Evolutionary conservation across 2,113 vertebrate genomes (phyloP).

Genomic region (Arothron firmamentum): DNA sequence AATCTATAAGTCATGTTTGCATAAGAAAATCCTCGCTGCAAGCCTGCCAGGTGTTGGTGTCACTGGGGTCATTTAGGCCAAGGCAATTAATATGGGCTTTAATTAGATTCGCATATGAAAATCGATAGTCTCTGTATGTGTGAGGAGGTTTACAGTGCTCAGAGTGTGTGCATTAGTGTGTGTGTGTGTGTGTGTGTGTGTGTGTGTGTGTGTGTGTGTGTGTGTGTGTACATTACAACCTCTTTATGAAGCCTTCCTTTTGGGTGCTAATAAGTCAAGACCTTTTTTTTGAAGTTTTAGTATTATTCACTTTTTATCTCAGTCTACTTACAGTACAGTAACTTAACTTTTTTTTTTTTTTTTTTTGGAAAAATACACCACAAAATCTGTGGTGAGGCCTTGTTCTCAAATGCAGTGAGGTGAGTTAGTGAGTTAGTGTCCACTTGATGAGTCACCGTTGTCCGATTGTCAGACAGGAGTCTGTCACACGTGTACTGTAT

Average conservation of each 20-base stretch:
- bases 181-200: slow-evolving; percentile 2
- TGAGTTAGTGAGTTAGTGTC: too few species aligned
- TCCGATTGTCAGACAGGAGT: too few species aligned
- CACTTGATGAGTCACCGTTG: too few species aligned
- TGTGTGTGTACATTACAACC: not conserved
- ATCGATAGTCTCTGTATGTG: slow-evolving; percentile 37
- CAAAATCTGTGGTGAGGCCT: too few species aligned
- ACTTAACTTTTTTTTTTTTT: too few species aligned
- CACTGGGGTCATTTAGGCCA: slow-evolving; percentile 55
- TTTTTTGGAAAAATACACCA: too few species aligned
- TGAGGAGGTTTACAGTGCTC: slow-evolving; percentile 28
- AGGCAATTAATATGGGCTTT: slow-evolving; percentile 72
- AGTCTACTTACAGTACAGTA: not conserved
- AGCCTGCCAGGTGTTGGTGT: slow-evolving; percentile 79
- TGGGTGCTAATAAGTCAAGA: slow-evolving; percentile 1
- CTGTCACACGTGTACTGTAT: too few species aligned
- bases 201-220: slow-evolving; percentile 3
- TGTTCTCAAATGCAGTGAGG: too few species aligned
- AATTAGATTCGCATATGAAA: slow-evolving; percentile 76
- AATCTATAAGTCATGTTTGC: slow-evolving; percentile 91
- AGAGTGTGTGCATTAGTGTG: not conserved
- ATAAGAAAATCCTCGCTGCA: slow-evolving; percentile 87
- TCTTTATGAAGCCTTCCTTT: slow-evolving; percentile 36
- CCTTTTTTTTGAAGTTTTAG: not conserved
- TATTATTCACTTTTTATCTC: not conserved